Evolutionary conservation across 2,113 vertebrate genomes (phyloP).

Genomic region (Hippopotamus amphibius): DNA sequence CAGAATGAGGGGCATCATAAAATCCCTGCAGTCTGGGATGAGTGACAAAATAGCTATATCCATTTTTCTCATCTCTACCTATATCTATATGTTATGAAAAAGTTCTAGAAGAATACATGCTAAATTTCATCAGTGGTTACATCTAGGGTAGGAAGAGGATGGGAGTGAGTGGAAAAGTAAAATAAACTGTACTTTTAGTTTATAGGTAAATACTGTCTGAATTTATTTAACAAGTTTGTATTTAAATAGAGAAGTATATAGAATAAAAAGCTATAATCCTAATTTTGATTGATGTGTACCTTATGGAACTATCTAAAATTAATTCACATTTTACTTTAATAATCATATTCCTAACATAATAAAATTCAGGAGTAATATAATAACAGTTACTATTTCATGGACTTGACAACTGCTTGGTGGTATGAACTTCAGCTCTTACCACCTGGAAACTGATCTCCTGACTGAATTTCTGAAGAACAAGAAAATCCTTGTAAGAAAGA

Average conservation of each 20-base stretch:
- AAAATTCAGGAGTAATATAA: not conserved
- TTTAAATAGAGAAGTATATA: constrained; percentile 22
- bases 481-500: not conserved
- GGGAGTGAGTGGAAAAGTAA: not conserved
- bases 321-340: not conserved
- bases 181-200: constrained; percentile 1
- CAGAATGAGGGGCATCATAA: not conserved
- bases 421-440: not conserved
- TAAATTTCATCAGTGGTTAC: not conserved
- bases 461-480: not conserved
- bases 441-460: not conserved
- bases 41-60: not conserved
- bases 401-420: not conserved
- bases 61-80: not conserved
- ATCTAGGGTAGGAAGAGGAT: not conserved
- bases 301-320: not conserved
- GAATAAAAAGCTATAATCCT: not conserved
- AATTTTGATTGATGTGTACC: not conserved
- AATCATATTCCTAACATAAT: not conserved
- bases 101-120: not conserved
- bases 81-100: not conserved
- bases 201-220: not conserved
- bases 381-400: not conserved
- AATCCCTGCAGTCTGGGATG: not conserved
- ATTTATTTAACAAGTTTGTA: not conserved